Evolutionary conservation across 2,797 vertebrate genomes (phyloP), one percentile per base, ranked within the genome.

Genomic region (Thaleichthys pacificus): DNA sequence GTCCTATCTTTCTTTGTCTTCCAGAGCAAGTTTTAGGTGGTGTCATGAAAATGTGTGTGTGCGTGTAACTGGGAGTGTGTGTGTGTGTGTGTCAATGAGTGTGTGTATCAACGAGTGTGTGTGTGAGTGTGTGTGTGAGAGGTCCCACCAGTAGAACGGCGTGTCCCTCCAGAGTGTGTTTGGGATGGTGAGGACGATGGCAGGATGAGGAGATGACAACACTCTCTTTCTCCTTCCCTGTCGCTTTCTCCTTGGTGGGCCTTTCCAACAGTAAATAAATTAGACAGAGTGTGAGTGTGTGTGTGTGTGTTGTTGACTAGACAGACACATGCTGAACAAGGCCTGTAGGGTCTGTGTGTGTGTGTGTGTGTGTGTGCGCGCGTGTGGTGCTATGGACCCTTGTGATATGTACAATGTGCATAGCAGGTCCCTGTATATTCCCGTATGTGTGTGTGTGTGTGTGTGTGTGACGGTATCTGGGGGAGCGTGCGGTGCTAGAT

Each of bases 401-500:
- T 15, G 24, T 61, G 61, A 24, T 30, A 42, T 15, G 61, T 15
- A 28, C 61, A 14, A 15, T 61, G 61, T 79, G 84, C 79, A 80
- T 75, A 83, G 81, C 78, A 80, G 80, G 85, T 84, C 83, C 88
- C 84, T 80, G 81, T 72, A 83, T 77, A 88, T 79, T 26, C 0
- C 68, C 75, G 84, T 11, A 66, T 58, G 61, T 4, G 73, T 66
- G 5, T 0, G 61, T 4, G 73, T 66, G 5, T 0, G 1, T 0
- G 19, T 35, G 49, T 63, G 78, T 78, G 77, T 92, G 93, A 93
- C 91, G 91, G 88, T 91, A 93, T 93, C 89, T 87, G 85, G 73
- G 83, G 90, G 82, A 92, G 88, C 85, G 47, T 70, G 66, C 80
- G 76, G 85, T 65, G 80, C 80, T 92, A 96, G 96, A 98, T 97